Evolutionary conservation across 2,888 invertebrate genomes (phyloP).

Genomic region (Eudemis profundana): DNA sequence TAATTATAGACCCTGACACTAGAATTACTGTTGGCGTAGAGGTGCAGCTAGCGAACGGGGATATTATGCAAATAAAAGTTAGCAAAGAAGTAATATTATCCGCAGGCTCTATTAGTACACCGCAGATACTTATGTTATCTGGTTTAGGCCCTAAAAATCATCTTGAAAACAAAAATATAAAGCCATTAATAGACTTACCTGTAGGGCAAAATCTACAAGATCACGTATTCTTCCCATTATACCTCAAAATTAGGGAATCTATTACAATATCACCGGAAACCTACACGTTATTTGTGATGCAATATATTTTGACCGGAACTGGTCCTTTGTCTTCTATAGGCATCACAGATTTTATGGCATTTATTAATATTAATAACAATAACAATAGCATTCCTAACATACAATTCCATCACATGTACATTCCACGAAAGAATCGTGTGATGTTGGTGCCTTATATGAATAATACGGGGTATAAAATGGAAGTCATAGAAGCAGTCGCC

Average conservation of each 20-base stretch:
- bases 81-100: conserved; percentile 80
- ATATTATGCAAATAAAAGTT: conserved; percentile 60
- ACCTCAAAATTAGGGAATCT: conserved; percentile 53
- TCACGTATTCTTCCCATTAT: conserved; percentile 69
- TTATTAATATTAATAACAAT: conserved; percentile 75
- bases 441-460: conserved; percentile 54
- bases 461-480: conserved; percentile 58
- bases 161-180: conserved; percentile 63
- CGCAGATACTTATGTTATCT: conserved; percentile 81
- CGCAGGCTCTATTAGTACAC: conserved; percentile 78
- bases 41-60: conserved; percentile 62
- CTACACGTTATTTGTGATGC: conserved; percentile 60
- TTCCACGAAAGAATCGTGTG: conserved; percentile 57
- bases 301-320: conserved; percentile 77
- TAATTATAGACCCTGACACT: conserved; percentile 76
- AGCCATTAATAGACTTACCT: conserved; percentile 65
- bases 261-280: conserved; percentile 49
- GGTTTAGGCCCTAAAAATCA: conserved; percentile 78
- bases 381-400: conserved; percentile 79
- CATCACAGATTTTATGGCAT: conserved; percentile 77
- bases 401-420: conserved; percentile 72
- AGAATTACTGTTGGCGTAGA: conserved; percentile 72
- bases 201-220: conserved; percentile 84
- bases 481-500: conserved; percentile 56
- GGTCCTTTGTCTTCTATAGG: conserved; percentile 78